phyloP scores from a whole-genome alignment of 92 coral and sea anemone genomes.

The Umimayanthus chanpuru region DNA sequence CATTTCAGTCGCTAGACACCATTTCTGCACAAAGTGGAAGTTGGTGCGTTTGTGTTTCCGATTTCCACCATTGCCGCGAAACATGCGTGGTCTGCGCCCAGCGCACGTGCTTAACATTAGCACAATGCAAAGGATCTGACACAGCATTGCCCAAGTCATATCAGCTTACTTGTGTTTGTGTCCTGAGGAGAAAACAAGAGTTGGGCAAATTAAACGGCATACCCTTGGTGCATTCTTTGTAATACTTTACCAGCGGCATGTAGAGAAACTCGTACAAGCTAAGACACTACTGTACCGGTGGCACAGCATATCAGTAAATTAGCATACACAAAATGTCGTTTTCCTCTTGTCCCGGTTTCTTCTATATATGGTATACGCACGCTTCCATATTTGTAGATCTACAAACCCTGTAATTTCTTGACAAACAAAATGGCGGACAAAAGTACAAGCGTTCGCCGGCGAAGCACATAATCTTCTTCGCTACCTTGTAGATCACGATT shows the following conservation, averaged over 20 bases:
- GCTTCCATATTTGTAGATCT: no score
- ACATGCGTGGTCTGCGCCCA: slow-evolving; percentile 13
- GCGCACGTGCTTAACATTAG: not conserved
- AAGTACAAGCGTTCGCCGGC: no score
- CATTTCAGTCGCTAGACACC: slow-evolving; percentile 64
- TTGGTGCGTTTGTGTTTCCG: not conserved
- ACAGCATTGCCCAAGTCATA: not conserved
- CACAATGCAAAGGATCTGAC: not conserved
- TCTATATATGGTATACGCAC: no score
- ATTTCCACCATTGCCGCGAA: not conserved
- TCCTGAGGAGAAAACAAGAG: not conserved
- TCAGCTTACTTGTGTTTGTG: not conserved
- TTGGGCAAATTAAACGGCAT: not conserved
- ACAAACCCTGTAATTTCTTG: no score
- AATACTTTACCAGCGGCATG: no score
- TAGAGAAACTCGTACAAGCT: not conserved
- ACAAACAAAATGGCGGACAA: no score
- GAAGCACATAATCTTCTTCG: no score
- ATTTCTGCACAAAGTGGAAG: slow-evolving; percentile 49
- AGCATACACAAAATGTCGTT: no score
- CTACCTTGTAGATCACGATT: no score
- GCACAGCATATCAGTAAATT: no score
- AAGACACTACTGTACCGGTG: not conserved
- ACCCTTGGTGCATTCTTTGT: no score
- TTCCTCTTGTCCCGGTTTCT: no score